Conservation (phyloP, 2,888 invertebrate genomes). For the Pharmacophagus antenor region DNA sequence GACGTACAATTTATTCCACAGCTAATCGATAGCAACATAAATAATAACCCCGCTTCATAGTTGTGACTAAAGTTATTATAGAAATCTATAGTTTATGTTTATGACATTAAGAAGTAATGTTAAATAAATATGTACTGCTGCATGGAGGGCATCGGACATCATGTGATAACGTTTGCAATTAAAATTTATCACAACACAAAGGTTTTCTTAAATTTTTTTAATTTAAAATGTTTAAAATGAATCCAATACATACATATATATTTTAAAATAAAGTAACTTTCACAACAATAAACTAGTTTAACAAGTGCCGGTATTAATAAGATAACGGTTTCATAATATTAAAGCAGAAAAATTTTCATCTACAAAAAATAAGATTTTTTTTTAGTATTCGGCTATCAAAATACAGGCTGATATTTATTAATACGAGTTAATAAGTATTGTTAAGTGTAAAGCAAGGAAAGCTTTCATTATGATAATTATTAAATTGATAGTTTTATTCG, state of each 20-base stretch:
- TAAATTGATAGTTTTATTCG: background rate
- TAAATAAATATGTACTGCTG: conserved; percentile 7
- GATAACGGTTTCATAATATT: background rate
- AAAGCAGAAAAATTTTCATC: background rate
- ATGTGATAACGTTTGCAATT: conserved; percentile 34
- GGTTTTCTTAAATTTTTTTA: conserved; percentile 36
- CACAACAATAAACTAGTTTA: conserved; percentile 14
- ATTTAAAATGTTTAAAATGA: conserved; percentile 28
- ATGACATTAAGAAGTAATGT: conserved; percentile 3
- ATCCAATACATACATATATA: conserved; percentile 26
- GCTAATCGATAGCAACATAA: too few relatives aligned
- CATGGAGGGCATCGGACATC: conserved; percentile 9
- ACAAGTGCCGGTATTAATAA: background rate
- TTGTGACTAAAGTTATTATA: too few relatives aligned
- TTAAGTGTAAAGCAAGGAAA: background rate
- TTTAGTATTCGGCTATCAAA: background rate
- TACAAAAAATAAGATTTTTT: background rate
- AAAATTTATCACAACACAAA: conserved; percentile 36
- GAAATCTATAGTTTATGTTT: background rate
- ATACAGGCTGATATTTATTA: background rate
- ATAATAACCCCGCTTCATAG: too few relatives aligned
- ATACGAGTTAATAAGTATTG: background rate
- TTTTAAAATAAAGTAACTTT: conserved; percentile 13
- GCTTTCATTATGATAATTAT: background rate
- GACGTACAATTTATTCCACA: too few relatives aligned